Evolutionary conservation across 2,113 vertebrate genomes (phyloP).

Genomic region (Pelobates fuscus): DNA sequence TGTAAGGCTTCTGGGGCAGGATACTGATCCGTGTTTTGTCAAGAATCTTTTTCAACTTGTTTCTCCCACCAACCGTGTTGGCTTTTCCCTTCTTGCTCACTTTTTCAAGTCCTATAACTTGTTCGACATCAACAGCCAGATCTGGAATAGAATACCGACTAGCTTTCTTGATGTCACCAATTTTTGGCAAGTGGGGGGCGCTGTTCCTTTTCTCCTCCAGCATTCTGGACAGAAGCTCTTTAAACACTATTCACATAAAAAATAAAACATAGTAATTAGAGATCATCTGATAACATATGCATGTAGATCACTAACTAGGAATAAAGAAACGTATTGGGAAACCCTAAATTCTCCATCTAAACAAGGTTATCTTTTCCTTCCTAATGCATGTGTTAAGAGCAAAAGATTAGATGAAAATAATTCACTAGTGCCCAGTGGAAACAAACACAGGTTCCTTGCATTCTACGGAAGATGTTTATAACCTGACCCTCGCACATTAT

Average conservation of each 20-base stretch:
- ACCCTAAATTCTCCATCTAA: too few relatives aligned
- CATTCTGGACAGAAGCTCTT: conserved; percentile 89
- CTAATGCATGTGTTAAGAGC: too few relatives aligned
- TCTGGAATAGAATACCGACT: conserved; percentile 97
- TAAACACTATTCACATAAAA: conserved; percentile 82
- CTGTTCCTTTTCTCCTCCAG: conserved; percentile 93
- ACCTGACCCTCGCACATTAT: too few relatives aligned
- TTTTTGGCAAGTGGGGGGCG: conserved; percentile 94
- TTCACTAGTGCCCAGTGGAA: too few relatives aligned
- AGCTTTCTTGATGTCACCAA: conserved; percentile 95
- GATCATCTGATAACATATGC: background rate
- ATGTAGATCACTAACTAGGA: too few relatives aligned
- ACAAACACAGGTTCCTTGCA: too few relatives aligned
- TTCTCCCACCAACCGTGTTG: conserved; percentile 92
- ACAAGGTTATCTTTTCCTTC: too few relatives aligned
- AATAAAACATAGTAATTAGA: background rate
- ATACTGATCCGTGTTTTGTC: conserved; percentile 98
- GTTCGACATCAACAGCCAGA: conserved; percentile 94
- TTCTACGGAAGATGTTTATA: too few relatives aligned
- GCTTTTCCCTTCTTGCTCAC: conserved; percentile 93
- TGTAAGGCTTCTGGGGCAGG: conserved; percentile 97
- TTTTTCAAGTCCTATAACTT: conserved; percentile 95
- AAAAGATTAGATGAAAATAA: too few relatives aligned
- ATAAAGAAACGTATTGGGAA: too few relatives aligned
- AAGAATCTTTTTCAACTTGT: conserved; percentile 97